Evolutionary conservation across 2,888 invertebrate genomes (phyloP).

Genomic region (Nineta flava): DNA sequence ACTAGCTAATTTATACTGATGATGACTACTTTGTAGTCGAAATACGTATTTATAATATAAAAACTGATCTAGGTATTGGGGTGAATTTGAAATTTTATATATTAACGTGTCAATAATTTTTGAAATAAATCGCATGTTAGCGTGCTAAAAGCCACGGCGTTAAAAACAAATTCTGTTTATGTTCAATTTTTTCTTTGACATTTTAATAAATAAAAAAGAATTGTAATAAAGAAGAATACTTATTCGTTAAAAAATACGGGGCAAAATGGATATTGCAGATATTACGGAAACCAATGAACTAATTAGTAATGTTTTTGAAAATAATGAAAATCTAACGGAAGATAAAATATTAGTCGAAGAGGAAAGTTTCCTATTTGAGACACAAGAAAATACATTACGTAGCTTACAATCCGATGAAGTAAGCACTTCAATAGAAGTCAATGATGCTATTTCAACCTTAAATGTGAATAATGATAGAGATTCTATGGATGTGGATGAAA

Average conservation of each 20-base stretch:
- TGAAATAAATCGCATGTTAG: too few relatives aligned
- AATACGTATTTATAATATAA: too few relatives aligned
- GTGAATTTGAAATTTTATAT: too few relatives aligned
- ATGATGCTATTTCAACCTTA: neutral
- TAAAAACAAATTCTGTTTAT: too few relatives aligned
- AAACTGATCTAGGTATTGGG: too few relatives aligned
- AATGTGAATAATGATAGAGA: neutral
- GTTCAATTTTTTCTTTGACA: too few relatives aligned
- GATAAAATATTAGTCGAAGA: neutral
- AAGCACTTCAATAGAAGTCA: neutral
- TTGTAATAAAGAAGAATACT: neutral
- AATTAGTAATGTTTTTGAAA: neutral
- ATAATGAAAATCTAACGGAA: neutral
- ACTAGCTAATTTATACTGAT: too few relatives aligned
- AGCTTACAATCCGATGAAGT: neutral
- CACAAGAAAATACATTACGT: neutral
- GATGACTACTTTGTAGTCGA: too few relatives aligned
- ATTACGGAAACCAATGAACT: neutral
- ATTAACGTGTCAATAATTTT: too few relatives aligned
- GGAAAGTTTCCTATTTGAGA: neutral
- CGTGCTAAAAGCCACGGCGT: too few relatives aligned
- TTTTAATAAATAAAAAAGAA: neutral
- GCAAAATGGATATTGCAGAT: neutral
- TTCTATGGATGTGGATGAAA: neutral
- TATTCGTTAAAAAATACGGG: neutral